These are phyloP conservation scores for Polyommatus icarus DNA, from an alignment of 2,888 invertebrate genomes.

Conservation along the genomic window DNA sequence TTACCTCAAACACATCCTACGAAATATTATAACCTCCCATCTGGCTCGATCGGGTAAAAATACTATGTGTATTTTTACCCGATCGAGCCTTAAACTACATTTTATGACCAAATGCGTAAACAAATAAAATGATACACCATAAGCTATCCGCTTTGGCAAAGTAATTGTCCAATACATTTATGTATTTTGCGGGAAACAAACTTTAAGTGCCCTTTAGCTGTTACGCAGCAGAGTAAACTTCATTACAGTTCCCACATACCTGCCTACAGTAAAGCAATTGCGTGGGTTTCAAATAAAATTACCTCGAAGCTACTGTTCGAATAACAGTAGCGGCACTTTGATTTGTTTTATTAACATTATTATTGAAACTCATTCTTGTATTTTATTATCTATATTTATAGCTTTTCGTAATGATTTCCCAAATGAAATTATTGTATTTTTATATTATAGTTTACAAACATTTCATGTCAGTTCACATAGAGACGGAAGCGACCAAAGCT, in stretches of 20 bases:
- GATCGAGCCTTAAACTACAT: too few relatives aligned
- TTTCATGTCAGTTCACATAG: too few relatives aligned
- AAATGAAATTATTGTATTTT: too few relatives aligned
- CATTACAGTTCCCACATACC: constrained; percentile 12
- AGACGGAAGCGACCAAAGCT: too few relatives aligned
- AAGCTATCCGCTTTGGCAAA: not conserved
- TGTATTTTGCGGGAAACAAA: not conserved
- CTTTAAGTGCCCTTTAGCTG: constrained; percentile 4
- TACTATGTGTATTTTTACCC: too few relatives aligned
- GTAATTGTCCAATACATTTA: constrained; percentile 4
- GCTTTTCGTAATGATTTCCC: too few relatives aligned
- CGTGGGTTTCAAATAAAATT: not conserved
- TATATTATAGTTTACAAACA: too few relatives aligned
- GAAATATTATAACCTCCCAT: too few relatives aligned
- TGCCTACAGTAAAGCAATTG: not conserved
- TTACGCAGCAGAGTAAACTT: not conserved
- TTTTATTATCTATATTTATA: not conserved
- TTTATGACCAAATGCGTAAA: too few relatives aligned
- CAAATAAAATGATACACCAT: not conserved
- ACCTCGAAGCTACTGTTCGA: not conserved
- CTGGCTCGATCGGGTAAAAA: too few relatives aligned
- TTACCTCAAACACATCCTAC: too few relatives aligned
- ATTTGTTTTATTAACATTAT: not conserved
- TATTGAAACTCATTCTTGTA: not conserved
- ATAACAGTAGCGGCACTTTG: not conserved